These are phyloP conservation scores for Balearica regulorum DNA, from an alignment of 2,797 vertebrate species.

Conservation along the genomic window DNA sequence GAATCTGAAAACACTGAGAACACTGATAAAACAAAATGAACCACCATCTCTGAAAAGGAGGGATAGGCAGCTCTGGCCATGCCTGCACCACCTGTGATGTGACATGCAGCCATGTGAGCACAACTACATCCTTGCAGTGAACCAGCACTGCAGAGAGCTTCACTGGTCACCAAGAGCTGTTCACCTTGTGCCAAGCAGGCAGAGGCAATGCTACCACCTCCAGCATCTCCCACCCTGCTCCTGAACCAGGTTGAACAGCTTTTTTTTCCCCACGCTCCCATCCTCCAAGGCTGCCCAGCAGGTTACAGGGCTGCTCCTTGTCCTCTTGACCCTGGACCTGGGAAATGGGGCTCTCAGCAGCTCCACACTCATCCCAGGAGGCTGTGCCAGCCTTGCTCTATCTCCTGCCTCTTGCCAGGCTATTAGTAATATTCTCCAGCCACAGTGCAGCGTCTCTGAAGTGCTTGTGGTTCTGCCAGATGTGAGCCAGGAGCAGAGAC, in stretches of 20 bases:
- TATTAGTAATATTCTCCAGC: not conserved
- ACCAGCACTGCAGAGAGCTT: not conserved
- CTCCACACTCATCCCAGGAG: not conserved
- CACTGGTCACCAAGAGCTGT: not conserved
- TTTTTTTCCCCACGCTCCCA: not conserved
- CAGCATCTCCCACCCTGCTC: not conserved
- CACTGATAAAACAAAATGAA: not conserved
- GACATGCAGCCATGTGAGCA: not conserved
- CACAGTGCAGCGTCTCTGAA: not conserved
- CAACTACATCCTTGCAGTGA: not conserved
- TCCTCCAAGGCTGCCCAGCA: not conserved
- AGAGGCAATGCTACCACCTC: not conserved
- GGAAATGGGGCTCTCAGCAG: not conserved
- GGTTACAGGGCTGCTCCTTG: not conserved
- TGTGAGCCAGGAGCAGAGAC: not conserved
- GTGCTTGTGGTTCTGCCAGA: not conserved
- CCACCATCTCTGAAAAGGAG: not conserved
- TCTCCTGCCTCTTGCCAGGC: not conserved
- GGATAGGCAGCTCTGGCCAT: not conserved
- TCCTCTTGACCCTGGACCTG: not conserved
- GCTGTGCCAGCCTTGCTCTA: not conserved
- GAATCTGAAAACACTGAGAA: not conserved
- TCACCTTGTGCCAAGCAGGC: not conserved
- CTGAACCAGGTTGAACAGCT: not conserved
- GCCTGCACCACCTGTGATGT: not conserved